phyloP scores from a whole-genome alignment of 2,113 vertebrate genomes.

The Candoia aspera region DNA sequence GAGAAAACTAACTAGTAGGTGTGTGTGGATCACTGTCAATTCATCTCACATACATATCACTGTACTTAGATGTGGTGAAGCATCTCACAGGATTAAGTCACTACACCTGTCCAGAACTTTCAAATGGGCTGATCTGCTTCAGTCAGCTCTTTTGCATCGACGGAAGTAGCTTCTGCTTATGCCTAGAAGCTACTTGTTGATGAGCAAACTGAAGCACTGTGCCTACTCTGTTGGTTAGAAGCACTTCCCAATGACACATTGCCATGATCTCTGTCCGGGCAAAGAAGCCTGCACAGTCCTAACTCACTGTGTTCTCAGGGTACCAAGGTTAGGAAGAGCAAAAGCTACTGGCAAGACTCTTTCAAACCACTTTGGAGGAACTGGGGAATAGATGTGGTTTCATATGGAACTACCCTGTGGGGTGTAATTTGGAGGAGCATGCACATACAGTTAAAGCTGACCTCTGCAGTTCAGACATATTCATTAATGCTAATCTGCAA shows the following conservation, averaged over 20 bases:
- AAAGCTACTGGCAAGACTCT: neutral
- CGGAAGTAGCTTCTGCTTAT: neutral
- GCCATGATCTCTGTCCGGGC: neutral
- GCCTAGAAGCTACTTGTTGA: neutral
- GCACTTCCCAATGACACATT: neutral
- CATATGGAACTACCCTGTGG: neutral
- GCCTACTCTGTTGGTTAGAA: neutral
- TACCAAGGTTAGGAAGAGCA: neutral
- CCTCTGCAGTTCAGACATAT: neutral
- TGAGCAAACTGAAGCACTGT: neutral
- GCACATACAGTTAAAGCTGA: constrained; percentile 4
- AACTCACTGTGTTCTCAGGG: neutral
- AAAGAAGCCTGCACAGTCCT: neutral
- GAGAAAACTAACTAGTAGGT: neutral
- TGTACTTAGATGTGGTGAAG: neutral
- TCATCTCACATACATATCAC: neutral
- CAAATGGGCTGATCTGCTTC: neutral
- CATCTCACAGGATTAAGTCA: neutral
- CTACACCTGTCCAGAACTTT: neutral
- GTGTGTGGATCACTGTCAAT: neutral
- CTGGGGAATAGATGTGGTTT: neutral
- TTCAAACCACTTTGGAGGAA: neutral
- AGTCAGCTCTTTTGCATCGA: neutral
- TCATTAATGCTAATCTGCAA: neutral
- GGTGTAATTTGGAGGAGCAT: neutral